Evolutionary conservation across 2,888 invertebrate species (phyloP), one percentile per base, ranked within the genome.

Genomic region (Acleris emargana): DNA sequence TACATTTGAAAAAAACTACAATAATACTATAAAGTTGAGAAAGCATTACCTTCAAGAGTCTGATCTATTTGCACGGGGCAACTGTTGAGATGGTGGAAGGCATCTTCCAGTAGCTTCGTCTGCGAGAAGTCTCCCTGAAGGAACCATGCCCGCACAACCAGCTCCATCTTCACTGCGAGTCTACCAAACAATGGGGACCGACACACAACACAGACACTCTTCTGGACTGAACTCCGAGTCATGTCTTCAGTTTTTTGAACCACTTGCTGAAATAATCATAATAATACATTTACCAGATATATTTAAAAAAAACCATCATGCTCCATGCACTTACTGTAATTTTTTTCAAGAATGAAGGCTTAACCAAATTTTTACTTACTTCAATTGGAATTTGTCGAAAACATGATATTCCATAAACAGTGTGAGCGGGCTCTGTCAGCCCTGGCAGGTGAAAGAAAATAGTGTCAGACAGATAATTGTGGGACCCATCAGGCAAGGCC

Each of bases 71-170:
- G 91, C 2, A 93, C 87, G 72, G 98, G 94, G 78, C 98, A 98
- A 67, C 96, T 95, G 85, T 98, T 98, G 52, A 99, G 93, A 88
- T 98, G 98, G 76, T 96, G 95, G 87, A 96, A 99, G 55, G 99
- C 98, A 82, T 99, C 98, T 79, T 98, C 96, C 64, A 99, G 91
- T 47, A 98, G 93, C 16, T 96, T 95, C 3, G 97, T 97, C 88
- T 97, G 96, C 71, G 96, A 96, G 82, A 98, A 98, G 89, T 98
- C 98, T 20, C 97, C 97, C 84, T 99, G 98, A 64, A 98, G 96
- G 87, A 99, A 99, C 92, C 99, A 99, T 0, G 99, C 99, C 82
- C 98, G 96, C 0, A 99, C 99, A 68, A 99, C 99, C 9, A 99
- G 93, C 70, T 98, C 96, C 93, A 99, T 95, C 92, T 99, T 99